Base-by-base conservation (phyloP, 2,888 invertebrate species). In the Pristionchus exspectatus region DNA sequence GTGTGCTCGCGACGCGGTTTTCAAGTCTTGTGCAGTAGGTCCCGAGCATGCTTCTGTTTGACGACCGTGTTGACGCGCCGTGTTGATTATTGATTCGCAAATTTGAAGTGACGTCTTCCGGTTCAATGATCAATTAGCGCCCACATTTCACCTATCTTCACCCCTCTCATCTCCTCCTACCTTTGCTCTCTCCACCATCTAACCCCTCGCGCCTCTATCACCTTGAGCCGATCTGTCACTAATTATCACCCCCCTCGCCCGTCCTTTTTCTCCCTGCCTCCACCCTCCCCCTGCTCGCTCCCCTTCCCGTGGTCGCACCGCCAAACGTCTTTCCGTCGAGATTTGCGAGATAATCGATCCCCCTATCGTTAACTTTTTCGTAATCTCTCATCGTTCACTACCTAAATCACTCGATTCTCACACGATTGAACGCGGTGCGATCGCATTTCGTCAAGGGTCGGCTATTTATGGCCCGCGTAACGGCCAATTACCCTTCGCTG, bases 321-420 rank as follows among this genome's bases (percentile, higher is more conserved):
- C n/a, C 33, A 77, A 77, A 77, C 38, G 72, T 24, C 18, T 59
- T 59, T 59, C 2, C 27, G 27, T 38, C 74, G 38, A 74, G 33
- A 74, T 12, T 33, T 14, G 38, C 10, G 74, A 38, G 74, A 33
- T 18, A 77, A 77, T 77, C 77, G 77, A 77, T 77, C n/a, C 21
- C 44, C 30, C 24, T 14, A 44, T 44, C 50, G 44, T 33, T n/a
- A 33, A n/a, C 77, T 44, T 44, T 77, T 50, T 77, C 21, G 21
- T 77, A n/a, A 77, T 77, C 77, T 50, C n/a, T 50, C 77, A 77
- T 24, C 77, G 77, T 77, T 77, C 77, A 44, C 18, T 44, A n/a
- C 50, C 7, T 50, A 21, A 50, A 38, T 21, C 38, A 10, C 77
- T 33, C 77, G 18, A 33, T 38, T 74, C 30, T 38, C 74, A 74